Base-by-base conservation (phyloP, 2,113 vertebrate genomes). In the Lota lota region DNA sequence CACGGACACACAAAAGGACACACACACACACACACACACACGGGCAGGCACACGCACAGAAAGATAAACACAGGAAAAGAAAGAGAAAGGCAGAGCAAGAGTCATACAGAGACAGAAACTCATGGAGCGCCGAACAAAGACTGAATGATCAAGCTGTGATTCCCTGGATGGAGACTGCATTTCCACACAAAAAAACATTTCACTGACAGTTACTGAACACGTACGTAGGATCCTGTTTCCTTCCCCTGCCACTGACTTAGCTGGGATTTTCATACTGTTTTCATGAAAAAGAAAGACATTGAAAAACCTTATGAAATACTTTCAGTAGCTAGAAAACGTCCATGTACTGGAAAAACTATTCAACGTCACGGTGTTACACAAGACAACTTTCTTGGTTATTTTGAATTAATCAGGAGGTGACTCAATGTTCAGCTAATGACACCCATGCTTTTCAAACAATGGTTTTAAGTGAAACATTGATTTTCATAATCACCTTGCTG, bases 381-480 rank as follows among this genome's bases (percentile, higher is more conserved):
- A 33, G 28, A 33, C 28, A 33, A 5, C 6, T 47, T 47, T 47
- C 6, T 47, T 47, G 8, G 40, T 47, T 10, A 47, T 47, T 47
- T 14, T 47, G 1, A 10, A 47, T 47, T 10, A 14, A 47, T 10
- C 40, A 14, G 40, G 40, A 47, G 7, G 40, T 47, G 40, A 47
- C 40, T 11, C 10, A 8, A 0, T 10, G 73, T 84, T 72, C 80
- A 80, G 84, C 83, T 83, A 84, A 85, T 82, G 76, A 77, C 73
- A 28, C 76, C 74, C 68, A 82, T 76, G 80, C 81, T 83, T 88
- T 83, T 87, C 40, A 47, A 47, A 47, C 40, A 79, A 78, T 79
- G 78, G 68, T 82, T 68, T 81, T 78, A 80, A 84, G 82, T 79
- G 76, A 66, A 64, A 36, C 40, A 47, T 47, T 47, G 40, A 47